Evolutionary conservation across 2,888 invertebrate species (phyloP), one percentile per base, ranked within the genome.

Genomic region (Caenorhabditis sulstoni): DNA sequence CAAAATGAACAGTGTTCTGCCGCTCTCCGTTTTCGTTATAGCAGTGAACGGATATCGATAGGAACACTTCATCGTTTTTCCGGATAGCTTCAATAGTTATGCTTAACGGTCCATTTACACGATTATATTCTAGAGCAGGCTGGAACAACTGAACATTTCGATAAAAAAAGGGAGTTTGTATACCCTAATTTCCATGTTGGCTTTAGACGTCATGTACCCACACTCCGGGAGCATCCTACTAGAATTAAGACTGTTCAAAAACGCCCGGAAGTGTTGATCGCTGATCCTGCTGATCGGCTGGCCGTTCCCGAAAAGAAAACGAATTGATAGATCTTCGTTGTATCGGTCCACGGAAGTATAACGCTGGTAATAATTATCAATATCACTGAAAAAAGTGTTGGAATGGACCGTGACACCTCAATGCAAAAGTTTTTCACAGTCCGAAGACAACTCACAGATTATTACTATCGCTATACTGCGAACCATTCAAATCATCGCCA

Each of bases 291-390:
- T 37, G 9, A 71, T 23, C 18, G 62, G 49, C 11, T 23, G 23
- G 0, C 71, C 71, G 18, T 71, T 71, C 55, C 71, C 71, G 39
- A 71, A 29, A 8, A 71, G 22, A 29, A 71, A 71, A 39, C 64
- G 39, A 22, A 50, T 57, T 0, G 71, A 14, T 3, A 64, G 23
- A 3, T 71, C 62, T 23, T 71, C 71, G 49, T 71, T 71, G 20
- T 64, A 57, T 14, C 44, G 29, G 16, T 71, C 71, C 0, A 71
- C 39, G 22, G 53, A 62, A 8, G 22, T n/a, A 11, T 53, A 55
- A 9, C 23, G 52, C n/a, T 41, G 20, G n/a, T 14, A 20, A 49
- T 35, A 18, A 16, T 22, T 1, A 29, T 22, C 12, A 47, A 35
- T 61, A 41, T 39, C 41, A 18, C 29, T 14, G 11, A 3, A 49